Conservation (phyloP, 2,888 invertebrate genomes). For the Drosophila borealis region DNA sequence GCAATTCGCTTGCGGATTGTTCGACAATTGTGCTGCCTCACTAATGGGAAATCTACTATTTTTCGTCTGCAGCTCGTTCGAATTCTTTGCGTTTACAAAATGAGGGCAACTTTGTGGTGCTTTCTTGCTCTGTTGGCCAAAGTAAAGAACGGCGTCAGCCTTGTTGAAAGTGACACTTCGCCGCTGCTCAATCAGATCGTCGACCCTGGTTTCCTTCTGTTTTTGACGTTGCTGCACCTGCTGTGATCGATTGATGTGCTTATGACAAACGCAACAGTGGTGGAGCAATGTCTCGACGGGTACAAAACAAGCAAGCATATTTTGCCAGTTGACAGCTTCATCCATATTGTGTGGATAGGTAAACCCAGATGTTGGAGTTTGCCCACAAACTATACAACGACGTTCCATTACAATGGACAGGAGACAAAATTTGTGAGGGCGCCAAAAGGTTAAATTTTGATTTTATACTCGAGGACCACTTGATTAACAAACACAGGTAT, state of each 20-base stretch:
- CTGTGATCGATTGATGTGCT: constrained; percentile 33
- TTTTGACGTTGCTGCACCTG: neutral
- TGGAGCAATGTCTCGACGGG: constrained; percentile 30
- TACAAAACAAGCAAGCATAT: constrained; percentile 29
- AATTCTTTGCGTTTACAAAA: too few species aligned
- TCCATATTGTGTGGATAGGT: constrained; percentile 40
- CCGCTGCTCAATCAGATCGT: neutral
- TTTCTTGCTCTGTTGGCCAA: neutral
- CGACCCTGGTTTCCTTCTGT: neutral
- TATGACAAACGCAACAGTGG: constrained; percentile 52
- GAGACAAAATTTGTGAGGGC: constrained; percentile 30
- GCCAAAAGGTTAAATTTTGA: constrained; percentile 45
- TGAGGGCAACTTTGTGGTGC: too few species aligned
- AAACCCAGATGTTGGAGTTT: constrained; percentile 32
- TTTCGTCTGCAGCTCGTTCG: too few species aligned
- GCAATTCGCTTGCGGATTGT: neutral
- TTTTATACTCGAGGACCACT: constrained; percentile 20
- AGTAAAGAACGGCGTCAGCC: constrained; percentile 7
- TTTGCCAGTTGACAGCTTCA: constrained; percentile 59
- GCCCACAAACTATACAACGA: constrained; percentile 63
- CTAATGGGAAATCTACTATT: too few species aligned
- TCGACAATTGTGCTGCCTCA: neutral
- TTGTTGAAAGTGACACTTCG: constrained; percentile 14
- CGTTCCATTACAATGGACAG: constrained; percentile 53
- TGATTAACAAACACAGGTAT: constrained; percentile 1